Conservation (phyloP, 2,113 vertebrate species). For the Acanthisitta chloris region DNA sequence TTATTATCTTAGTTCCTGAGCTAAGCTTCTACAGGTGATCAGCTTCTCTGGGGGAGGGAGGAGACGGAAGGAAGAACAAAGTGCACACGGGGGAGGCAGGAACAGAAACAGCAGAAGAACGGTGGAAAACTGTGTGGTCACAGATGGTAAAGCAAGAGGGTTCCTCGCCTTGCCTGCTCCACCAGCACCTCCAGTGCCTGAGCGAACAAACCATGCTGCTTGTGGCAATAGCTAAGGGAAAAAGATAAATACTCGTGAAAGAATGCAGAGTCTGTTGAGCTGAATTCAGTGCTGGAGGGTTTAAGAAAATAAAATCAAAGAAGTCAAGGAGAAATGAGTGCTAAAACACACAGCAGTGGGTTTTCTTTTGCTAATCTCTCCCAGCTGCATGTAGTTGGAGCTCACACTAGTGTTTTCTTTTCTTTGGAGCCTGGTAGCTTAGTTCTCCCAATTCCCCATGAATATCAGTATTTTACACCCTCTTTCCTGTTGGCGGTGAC, state of each 20-base stretch:
- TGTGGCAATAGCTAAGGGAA: background rate
- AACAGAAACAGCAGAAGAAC: background rate
- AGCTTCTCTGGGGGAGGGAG: background rate
- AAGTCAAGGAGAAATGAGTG: background rate
- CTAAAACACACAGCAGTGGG: background rate
- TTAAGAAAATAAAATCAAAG: background rate
- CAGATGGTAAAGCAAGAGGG: slow-evolving; percentile 51
- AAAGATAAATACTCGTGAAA: background rate
- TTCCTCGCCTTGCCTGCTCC: background rate
- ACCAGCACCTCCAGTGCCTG: background rate
- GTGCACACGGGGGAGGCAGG: background rate
- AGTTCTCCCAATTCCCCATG: background rate
- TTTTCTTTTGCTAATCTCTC: background rate
- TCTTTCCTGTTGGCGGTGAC: background rate
- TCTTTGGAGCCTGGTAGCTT: background rate
- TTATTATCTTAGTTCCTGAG: background rate
- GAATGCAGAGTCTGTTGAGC: background rate
- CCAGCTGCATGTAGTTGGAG: background rate
- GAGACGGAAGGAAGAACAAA: slow-evolving; percentile 21
- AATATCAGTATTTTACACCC: background rate
- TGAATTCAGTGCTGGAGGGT: background rate
- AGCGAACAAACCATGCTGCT: background rate
- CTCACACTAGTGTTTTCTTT: background rate
- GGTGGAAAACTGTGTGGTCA: background rate
- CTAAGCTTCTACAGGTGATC: slow-evolving; percentile 5